phyloP scores from a whole-genome alignment of 2,888 invertebrate species.

The Tipula unca region DNA sequence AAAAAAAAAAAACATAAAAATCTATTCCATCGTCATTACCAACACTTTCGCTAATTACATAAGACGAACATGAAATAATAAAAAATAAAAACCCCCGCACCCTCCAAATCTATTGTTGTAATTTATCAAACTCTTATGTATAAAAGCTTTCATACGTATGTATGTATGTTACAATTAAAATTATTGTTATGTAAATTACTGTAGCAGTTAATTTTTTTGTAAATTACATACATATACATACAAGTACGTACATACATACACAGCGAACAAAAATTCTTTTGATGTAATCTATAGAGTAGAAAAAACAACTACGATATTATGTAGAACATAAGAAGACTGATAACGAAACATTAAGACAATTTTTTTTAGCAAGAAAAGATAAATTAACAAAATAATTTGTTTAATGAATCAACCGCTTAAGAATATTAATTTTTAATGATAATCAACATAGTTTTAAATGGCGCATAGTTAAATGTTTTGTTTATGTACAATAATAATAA shows the following conservation, averaged over 20 bases:
- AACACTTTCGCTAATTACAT: not conserved
- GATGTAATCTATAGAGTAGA: not conserved
- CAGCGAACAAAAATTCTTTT: not conserved
- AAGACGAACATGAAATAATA: not conserved
- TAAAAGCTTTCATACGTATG: not conserved
- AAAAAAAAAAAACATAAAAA: not conserved
- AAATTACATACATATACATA: not conserved
- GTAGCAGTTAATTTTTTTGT: not conserved
- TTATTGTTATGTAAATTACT: slow-evolving; percentile 8
- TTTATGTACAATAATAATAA: not conserved
- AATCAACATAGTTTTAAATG: not conserved
- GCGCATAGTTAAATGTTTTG: not conserved
- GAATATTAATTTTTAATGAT: not conserved
- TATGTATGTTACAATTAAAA: not conserved
- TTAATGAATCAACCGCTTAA: not conserved
- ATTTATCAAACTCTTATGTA: not conserved
- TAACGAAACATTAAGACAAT: not conserved
- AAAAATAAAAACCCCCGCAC: not conserved
- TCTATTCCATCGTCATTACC: not conserved
- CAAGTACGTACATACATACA: not conserved
- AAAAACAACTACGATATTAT: not conserved
- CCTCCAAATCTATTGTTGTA: not conserved
- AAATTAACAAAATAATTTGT: not conserved
- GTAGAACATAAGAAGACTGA: not conserved
- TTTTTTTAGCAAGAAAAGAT: not conserved